phyloP scores from a whole-genome alignment of 2,113 vertebrate genomes.

The Pseudopodoces humilis region DNA sequence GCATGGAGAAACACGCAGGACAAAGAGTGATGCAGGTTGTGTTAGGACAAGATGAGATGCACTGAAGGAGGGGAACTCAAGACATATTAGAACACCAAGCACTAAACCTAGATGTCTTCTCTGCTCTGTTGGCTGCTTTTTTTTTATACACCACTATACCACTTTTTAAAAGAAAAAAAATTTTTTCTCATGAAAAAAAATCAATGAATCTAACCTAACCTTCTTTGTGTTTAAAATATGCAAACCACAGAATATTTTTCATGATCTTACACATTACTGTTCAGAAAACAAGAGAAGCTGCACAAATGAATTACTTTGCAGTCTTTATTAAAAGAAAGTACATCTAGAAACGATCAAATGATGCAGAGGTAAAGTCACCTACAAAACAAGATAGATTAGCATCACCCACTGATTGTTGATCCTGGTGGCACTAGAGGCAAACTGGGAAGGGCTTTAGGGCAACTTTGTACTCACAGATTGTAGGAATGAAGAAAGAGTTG shows the following conservation, averaged over 20 bases:
- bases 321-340: neutral
- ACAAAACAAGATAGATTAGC: constrained; percentile 44
- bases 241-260: neutral
- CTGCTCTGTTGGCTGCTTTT: neutral
- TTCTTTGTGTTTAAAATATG: neutral
- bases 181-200: neutral
- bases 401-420: constrained; percentile 29
- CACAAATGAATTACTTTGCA: neutral
- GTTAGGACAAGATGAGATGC: neutral
- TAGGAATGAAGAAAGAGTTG: neutral
- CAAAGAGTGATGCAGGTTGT: neutral
- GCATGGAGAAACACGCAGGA: neutral
- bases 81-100: neutral
- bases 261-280: neutral
- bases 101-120: neutral
- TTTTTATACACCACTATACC: neutral
- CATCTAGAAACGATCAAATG: neutral
- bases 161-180: neutral
- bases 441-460: constrained; percentile 27
- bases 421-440: constrained; percentile 18
- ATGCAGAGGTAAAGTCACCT: constrained; percentile 36
- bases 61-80: neutral
- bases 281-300: neutral
- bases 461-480: constrained; percentile 18
- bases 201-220: neutral